These are phyloP conservation scores for Astreopora myriophthalma DNA, from an alignment of 64 coral and sea anemone genomes.

Conservation along the genomic window DNA sequence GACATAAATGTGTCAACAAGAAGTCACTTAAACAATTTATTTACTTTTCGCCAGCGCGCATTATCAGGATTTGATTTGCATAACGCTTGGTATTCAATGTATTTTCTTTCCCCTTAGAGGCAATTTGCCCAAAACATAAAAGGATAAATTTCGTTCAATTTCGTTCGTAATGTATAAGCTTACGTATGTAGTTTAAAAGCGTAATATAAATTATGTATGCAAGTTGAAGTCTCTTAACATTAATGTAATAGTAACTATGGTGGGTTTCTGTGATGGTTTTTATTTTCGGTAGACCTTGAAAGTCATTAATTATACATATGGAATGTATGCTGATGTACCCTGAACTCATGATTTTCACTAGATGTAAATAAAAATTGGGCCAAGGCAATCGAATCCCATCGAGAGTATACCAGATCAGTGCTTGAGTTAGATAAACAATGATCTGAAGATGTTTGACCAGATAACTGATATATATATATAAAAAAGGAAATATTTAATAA, in stretches of 20 bases:
- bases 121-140: not conserved
- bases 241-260: too few species aligned
- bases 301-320: not conserved
- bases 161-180: not conserved
- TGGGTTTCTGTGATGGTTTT: not conserved
- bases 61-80: not conserved
- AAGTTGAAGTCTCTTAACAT: not conserved
- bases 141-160: not conserved
- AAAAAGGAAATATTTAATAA: too few species aligned
- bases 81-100: not conserved
- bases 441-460: too few species aligned
- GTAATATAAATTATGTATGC: too few species aligned
- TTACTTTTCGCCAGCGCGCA: not conserved
- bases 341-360: too few species aligned
- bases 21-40: not conserved
- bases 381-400: too few species aligned
- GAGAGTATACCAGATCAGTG: too few species aligned
- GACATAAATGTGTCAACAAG: not conserved
- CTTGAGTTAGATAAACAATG: too few species aligned
- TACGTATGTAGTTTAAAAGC: too few species aligned
- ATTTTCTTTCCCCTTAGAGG: not conserved
- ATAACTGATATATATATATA: too few species aligned
- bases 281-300: not conserved
- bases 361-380: too few species aligned
- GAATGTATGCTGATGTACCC: not conserved